Evolutionary conservation across 2,797 vertebrate genomes (phyloP).

Genomic region (Syngnathus rostellatus): DNA sequence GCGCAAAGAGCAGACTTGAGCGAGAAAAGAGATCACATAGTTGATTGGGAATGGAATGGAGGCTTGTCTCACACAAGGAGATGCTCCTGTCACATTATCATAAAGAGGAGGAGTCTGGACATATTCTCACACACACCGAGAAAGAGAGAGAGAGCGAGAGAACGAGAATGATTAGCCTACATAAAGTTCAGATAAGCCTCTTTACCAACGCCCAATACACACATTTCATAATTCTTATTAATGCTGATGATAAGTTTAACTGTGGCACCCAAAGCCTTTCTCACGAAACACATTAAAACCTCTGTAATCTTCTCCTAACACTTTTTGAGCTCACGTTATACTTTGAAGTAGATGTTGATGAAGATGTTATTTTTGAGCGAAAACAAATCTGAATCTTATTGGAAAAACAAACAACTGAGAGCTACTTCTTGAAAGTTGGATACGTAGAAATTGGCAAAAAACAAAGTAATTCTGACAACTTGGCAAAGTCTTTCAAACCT

Average conservation of each 20-base stretch:
- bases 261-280: constrained; percentile 26
- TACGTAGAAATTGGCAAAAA: too few species aligned
- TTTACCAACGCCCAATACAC: constrained; percentile 51
- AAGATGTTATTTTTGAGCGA: not conserved
- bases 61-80: constrained; percentile 57
- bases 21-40: constrained; percentile 63
- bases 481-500: too few species aligned
- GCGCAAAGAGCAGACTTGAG: constrained; percentile 26
- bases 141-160: constrained; percentile 38
- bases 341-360: not conserved
- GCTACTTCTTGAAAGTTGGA: not conserved
- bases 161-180: constrained; percentile 53
- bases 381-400: not conserved
- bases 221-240: constrained; percentile 35
- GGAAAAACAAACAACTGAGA: not conserved
- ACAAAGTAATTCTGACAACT: too few species aligned
- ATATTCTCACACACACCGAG: constrained; percentile 44
- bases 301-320: not conserved
- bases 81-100: constrained; percentile 71
- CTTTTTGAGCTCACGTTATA: not conserved
- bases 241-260: constrained; percentile 31
- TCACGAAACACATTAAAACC: constrained; percentile 20
- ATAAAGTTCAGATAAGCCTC: constrained; percentile 61
- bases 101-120: constrained; percentile 61
- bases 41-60: constrained; percentile 60